A percentile compares a stretch with the other conserved stretches of the same genome.
Evolutionary conservation across 2,797 vertebrate species (phyloP).

Genomic region (Balearica regulorum): DNA sequence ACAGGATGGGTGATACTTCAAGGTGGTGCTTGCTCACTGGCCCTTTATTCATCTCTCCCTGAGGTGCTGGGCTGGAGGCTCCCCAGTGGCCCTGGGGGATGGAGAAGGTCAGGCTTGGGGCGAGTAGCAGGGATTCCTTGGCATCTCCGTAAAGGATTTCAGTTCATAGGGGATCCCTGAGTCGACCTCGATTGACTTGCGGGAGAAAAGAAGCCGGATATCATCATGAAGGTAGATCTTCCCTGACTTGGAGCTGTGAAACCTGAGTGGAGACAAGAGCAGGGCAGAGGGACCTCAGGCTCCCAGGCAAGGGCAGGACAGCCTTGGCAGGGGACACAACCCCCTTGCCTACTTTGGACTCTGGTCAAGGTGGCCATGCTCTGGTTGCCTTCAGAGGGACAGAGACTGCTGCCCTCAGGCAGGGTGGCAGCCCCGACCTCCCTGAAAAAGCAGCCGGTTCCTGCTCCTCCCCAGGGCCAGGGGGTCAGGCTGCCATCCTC

Average conservation of each 20-base stretch:
- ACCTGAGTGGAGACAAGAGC: conserved; percentile 72
- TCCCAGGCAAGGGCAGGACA: neutral
- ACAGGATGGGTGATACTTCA: conserved; percentile 49
- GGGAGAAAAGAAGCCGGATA: conserved; percentile 97
- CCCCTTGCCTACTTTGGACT: neutral
- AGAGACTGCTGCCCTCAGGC: too few species aligned
- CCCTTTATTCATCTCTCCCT: neutral
- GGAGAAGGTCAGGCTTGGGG: conserved; percentile 71
- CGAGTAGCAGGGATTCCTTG: conserved; percentile 93
- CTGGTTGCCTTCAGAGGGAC: neutral
- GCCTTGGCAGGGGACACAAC: neutral
- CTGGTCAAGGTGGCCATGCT: neutral
- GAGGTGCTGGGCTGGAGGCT: neutral
- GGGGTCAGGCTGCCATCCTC: neutral
- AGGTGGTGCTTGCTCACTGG: neutral
- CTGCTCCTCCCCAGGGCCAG: too few species aligned
- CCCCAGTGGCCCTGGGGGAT: too few species aligned
- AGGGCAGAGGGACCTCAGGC: neutral
- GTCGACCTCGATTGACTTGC: conserved; percentile 93
- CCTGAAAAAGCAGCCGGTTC: neutral
- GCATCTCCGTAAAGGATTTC: conserved; percentile 95
- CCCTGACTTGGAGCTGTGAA: conserved; percentile 95
- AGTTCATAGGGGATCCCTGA: conserved; percentile 93
- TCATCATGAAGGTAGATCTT: conserved; percentile 94
- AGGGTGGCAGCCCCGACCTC: neutral